Evolutionary conservation across 35 echinoderm and acorn worm genomes (phyloP).

Genomic region (Acanthaster planci): DNA sequence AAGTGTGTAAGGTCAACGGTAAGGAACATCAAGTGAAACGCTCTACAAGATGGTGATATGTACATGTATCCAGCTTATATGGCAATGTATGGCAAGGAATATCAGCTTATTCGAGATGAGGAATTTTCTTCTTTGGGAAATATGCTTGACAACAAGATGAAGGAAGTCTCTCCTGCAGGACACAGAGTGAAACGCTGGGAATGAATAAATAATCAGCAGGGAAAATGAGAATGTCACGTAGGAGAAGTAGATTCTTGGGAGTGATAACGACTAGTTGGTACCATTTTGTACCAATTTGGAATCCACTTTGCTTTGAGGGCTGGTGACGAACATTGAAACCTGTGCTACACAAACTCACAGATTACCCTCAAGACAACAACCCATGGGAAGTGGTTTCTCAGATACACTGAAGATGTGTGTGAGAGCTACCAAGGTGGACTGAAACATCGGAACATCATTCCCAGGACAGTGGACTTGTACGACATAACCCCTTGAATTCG

Average conservation of each 20-base stretch:
- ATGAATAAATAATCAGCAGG: constrained; percentile 11
- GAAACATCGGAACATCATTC: too few species aligned
- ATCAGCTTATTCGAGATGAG: neutral
- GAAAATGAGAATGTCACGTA: constrained; percentile 17
- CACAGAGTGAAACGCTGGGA: neutral
- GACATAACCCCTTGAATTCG: neutral
- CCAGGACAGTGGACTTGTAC: constrained; percentile 15
- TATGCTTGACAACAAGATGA: constrained; percentile 12
- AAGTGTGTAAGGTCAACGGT: too few species aligned
- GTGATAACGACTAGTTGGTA: constrained; percentile 6
- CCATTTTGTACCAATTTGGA: constrained; percentile 28
- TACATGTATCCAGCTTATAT: constrained; percentile 2
- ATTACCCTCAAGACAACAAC: neutral
- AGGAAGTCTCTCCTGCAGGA: neutral
- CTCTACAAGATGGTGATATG: constrained; percentile 18
- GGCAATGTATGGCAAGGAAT: neutral
- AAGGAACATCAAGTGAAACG: constrained; percentile 15
- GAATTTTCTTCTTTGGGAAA: neutral
- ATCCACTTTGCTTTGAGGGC: constrained; percentile 39
- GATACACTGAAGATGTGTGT: constrained; percentile 5
- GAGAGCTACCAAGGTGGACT: too few species aligned
- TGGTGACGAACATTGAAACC: constrained; percentile 20
- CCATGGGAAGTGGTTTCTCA: constrained; percentile 13
- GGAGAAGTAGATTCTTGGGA: neutral
- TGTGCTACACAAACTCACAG: constrained; percentile 32